Evolutionary conservation across 2,797 vertebrate species (phyloP), one percentile per base, ranked within the genome.

Genomic region (Urosaurus nigricauda): DNA sequence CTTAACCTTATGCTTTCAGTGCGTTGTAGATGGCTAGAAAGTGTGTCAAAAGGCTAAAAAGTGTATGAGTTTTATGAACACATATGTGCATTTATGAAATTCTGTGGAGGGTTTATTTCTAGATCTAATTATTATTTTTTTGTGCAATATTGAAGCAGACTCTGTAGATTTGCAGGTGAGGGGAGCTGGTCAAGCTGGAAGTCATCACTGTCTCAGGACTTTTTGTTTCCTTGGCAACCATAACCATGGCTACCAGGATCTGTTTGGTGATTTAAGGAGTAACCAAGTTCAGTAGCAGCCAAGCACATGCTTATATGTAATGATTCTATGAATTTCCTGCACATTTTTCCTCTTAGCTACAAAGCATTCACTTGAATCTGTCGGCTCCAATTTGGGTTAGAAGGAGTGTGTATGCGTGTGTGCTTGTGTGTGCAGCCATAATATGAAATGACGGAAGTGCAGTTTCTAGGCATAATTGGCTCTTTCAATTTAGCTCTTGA

Each of bases 71-170:
- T 71, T 65, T 19, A 53, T 87, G 70, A 90, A 43, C 32, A 88
- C 63, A 77, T 90, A 47, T 88, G 53, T 87, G 47, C n/a, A 89
- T 78, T 87, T 91, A 86, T 79, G 91, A n/a, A 21, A n/a, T 35
- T 65, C 63, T 21, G 65, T 68, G 29, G 32, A 32, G 80, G 40
- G 35, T 35, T 84, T 91, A 14, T 78, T 85, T 89, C 92, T 89
- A 83, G 91, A 94, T 94, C 12, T 81, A 92, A 87, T 86, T 88
- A 70, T 83, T 86, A 78, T 93, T 71, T 43, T n/a, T 0, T 35
- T 58, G 2, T 83, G 47, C 47, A 9, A 5, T 51, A 81, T 85
- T 93, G 79, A 78, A 85, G 85, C 40, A 11, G 24, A 40, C 68
- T 84, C 78, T 88, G 88, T 86, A 90, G 90, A 86, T 60, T 73